These are phyloP conservation scores for Lycocorax pyrrhopterus DNA, from an alignment of 2,113 vertebrate species.

Conservation along the genomic window DNA sequence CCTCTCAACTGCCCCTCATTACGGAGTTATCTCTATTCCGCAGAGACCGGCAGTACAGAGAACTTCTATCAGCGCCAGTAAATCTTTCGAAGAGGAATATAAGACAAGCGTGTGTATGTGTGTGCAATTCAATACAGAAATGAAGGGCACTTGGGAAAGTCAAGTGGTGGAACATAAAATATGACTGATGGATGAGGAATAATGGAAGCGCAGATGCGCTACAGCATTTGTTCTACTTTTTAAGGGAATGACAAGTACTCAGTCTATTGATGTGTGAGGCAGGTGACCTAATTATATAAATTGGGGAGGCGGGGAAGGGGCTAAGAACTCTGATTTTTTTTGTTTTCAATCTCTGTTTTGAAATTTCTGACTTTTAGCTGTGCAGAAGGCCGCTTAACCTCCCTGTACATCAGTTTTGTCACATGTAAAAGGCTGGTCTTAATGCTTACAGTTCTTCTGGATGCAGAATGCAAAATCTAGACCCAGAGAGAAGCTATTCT, in stretches of 20 bases:
- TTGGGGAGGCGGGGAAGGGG: neutral
- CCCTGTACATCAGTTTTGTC: neutral
- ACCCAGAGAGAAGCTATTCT: neutral
- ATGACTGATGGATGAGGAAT: constrained; percentile 68
- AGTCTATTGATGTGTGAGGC: neutral
- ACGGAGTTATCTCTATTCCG: constrained; percentile 23
- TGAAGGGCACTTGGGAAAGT: constrained; percentile 62
- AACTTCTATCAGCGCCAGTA: neutral
- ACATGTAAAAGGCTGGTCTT: neutral
- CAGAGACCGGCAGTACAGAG: neutral
- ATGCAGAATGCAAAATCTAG: neutral
- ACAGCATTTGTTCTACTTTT: constrained; percentile 34
- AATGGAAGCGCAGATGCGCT: neutral
- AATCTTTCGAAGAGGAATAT: constrained; percentile 43
- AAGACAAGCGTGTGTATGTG: constrained; percentile 22
- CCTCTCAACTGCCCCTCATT: constrained; percentile 44
- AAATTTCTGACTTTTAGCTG: neutral
- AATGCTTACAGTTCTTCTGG: neutral
- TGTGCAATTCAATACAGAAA: constrained; percentile 51
- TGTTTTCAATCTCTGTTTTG: neutral
- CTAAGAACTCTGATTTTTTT: neutral
- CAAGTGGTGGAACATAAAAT: constrained; percentile 69
- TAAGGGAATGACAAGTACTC: neutral
- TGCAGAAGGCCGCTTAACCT: neutral
- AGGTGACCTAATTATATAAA: neutral